Conservation (phyloP, 2,113 vertebrate species). For the Cervus canadensis region DNA sequence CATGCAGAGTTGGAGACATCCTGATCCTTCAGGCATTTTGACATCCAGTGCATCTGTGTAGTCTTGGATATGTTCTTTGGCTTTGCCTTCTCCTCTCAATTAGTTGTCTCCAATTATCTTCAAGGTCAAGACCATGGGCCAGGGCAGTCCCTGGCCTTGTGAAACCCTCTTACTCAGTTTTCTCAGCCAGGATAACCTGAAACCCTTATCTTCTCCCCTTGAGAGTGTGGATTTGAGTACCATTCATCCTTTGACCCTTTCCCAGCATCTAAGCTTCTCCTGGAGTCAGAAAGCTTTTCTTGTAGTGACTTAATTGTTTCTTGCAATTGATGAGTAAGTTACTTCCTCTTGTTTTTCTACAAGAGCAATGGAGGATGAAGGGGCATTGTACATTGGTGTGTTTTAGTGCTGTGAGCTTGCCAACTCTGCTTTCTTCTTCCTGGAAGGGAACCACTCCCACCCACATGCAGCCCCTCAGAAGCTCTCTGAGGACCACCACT, state of each 20-base stretch:
- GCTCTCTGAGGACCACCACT: background rate
- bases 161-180: background rate
- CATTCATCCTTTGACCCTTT: background rate
- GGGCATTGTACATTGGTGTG: background rate
- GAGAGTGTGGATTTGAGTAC: background rate
- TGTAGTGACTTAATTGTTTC: background rate
- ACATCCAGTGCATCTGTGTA: background rate
- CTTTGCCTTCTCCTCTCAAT: background rate
- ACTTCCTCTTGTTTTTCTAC: slow-evolving; percentile 14
- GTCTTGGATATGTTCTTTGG: background rate
- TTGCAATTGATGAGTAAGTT: slow-evolving; percentile 14
- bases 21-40: background rate
- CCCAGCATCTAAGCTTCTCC: background rate
- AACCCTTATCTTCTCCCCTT: background rate
- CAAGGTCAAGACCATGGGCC: background rate
- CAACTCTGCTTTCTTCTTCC: background rate
- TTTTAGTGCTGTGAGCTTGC: background rate
- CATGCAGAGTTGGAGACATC: background rate
- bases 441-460: background rate
- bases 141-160: background rate
- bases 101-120: background rate
- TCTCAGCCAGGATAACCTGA: background rate
- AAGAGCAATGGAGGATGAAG: background rate
- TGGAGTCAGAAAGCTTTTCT: background rate
- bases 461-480: background rate